Evolutionary conservation across 2,113 vertebrate species (phyloP).

Genomic region (Vidua macroura): DNA sequence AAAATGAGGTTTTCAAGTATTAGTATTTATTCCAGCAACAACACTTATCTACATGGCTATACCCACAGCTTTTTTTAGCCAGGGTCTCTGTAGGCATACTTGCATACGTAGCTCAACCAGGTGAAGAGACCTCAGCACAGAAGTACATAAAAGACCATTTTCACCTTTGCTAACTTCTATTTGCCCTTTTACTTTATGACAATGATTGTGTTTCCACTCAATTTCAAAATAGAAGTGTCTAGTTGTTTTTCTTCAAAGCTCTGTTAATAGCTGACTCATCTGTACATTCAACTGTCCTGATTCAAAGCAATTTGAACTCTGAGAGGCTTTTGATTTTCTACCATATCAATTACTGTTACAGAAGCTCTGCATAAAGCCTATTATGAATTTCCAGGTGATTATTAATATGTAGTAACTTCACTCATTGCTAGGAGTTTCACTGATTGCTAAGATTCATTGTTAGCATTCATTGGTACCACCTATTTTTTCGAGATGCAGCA

Average conservation of each 20-base stretch:
- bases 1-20: neutral
- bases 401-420: neutral
- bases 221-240: neutral
- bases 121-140: neutral
- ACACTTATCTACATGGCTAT: neutral
- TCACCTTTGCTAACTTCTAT: slow-evolving; percentile 9
- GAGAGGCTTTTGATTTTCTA: slow-evolving; percentile 13
- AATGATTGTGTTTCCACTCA: neutral
- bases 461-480: neutral
- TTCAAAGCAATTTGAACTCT: slow-evolving; percentile 20
- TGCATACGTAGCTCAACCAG: neutral
- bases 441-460: neutral
- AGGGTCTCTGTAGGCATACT: neutral
- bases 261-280: slow-evolving; percentile 9
- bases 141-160: slow-evolving; percentile 3
- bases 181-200: slow-evolving; percentile 21
- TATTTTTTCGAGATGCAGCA: neutral
- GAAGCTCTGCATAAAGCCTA: neutral
- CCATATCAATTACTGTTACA: neutral
- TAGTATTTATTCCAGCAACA: neutral
- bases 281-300: neutral
- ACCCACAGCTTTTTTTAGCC: neutral
- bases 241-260: slow-evolving; percentile 11
- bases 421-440: neutral
- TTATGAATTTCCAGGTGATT: neutral